These are phyloP conservation scores for Orchestes rusci DNA, from an alignment of 2,888 invertebrate genomes.

Conservation along the genomic window DNA sequence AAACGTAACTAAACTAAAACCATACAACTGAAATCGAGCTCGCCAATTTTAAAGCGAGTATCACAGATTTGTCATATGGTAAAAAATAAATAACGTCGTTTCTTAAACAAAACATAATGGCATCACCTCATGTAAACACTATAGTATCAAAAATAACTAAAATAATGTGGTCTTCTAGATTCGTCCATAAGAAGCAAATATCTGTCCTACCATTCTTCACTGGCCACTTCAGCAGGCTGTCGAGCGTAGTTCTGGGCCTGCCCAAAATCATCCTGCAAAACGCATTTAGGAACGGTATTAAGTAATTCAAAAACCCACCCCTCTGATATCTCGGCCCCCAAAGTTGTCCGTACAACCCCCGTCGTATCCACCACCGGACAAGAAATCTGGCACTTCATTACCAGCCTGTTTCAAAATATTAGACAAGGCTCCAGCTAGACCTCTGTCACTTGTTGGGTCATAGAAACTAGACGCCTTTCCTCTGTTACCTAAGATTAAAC, in stretches of 20 bases:
- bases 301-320: constrained; percentile 46
- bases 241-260: constrained; percentile 29
- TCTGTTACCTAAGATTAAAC: constrained; percentile 47
- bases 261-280: constrained; percentile 34
- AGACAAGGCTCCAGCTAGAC: constrained; percentile 57
- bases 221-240: constrained; percentile 44
- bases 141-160: constrained; percentile 2
- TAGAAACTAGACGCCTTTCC: constrained; percentile 85
- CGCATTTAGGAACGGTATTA: constrained; percentile 8
- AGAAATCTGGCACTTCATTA: constrained; percentile 72
- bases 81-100: too few relatives aligned
- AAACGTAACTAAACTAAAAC: too few relatives aligned
- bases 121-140: too few relatives aligned
- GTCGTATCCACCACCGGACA: constrained; percentile 49
- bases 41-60: too few relatives aligned
- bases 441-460: constrained; percentile 54
- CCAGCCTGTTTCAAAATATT: constrained; percentile 71
- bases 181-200: not conserved
- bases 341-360: constrained; percentile 50
- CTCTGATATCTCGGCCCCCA: constrained; percentile 63
- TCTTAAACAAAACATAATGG: constrained; percentile 11
- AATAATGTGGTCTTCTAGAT: not conserved
- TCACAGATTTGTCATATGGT: constrained; percentile 19
- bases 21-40: too few relatives aligned
- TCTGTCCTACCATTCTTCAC: constrained; percentile 53